Evolutionary conservation across 1,140 invertebrate genomes (phyloP).

Genomic region (Doryteuthis pealeii): DNA sequence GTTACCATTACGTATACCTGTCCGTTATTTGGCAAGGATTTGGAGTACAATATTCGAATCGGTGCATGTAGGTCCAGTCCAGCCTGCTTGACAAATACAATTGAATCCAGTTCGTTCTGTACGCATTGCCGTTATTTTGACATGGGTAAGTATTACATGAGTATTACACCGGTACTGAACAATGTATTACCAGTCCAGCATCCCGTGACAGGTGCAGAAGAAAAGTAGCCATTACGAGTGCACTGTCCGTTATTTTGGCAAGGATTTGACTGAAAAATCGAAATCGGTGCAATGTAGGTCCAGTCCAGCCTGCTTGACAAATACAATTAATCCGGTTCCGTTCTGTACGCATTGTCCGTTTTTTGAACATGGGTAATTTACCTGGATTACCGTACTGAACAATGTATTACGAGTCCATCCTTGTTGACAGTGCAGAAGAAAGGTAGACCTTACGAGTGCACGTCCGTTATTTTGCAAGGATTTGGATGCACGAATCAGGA

Average conservation of each 20-base stretch:
- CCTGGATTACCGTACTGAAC: background rate
- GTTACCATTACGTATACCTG: background rate
- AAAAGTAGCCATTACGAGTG: background rate
- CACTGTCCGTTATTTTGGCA: background rate
- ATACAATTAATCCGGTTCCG: constrained; percentile 3
- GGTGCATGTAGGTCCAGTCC: too few relatives aligned
- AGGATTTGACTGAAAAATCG: background rate
- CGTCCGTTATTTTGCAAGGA: background rate
- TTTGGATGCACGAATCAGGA: background rate
- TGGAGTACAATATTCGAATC: background rate
- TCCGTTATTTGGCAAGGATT: background rate
- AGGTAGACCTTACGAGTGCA: background rate
- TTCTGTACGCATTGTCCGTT: background rate
- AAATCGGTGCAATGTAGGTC: too few relatives aligned
- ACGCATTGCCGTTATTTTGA: constrained; percentile 9
- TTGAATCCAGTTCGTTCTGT: too few relatives aligned
- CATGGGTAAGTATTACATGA: too few relatives aligned
- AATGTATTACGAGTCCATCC: constrained; percentile 10
- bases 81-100: constrained; percentile 12
- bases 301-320: background rate
- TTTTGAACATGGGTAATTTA: background rate
- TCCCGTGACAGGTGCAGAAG: background rate
- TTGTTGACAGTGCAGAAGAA: background rate
- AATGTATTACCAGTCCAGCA: constrained; percentile 9
- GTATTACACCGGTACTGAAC: background rate